Conservation (phyloP, 2,113 vertebrate species). For the Lagopus muta region DNA sequence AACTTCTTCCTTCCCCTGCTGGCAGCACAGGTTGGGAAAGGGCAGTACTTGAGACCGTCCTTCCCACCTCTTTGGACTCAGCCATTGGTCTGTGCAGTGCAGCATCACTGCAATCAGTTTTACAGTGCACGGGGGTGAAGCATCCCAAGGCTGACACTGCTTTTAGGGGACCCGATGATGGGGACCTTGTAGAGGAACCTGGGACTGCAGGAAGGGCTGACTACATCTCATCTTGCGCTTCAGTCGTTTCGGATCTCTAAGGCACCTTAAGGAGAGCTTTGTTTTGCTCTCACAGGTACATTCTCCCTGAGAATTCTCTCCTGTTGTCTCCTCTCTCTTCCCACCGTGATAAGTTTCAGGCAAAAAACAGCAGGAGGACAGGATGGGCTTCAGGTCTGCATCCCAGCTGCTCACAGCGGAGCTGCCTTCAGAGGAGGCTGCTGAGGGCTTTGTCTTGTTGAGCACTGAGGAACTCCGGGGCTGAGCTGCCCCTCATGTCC, state of each 20-base stretch:
- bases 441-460: background rate
- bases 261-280: background rate
- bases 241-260: background rate
- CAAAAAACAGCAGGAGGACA: background rate
- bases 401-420: background rate
- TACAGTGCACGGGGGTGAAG: accelerated
- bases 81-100: background rate
- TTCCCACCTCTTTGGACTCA: background rate
- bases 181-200: background rate
- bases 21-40: background rate
- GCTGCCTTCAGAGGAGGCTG: background rate
- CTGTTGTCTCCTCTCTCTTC: background rate
- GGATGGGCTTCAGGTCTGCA: background rate
- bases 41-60: background rate
- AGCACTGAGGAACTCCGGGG: background rate
- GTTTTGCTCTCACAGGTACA: background rate
- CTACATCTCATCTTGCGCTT: background rate
- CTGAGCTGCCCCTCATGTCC: background rate
- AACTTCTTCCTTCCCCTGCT: background rate
- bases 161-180: accelerated
- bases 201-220: accelerated
- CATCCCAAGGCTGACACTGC: accelerated
- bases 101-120: background rate
- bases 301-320: background rate
- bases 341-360: background rate